These are phyloP conservation scores for Ischnura elegans DNA, from an alignment of 2,888 invertebrate genomes.

Conservation along the genomic window DNA sequence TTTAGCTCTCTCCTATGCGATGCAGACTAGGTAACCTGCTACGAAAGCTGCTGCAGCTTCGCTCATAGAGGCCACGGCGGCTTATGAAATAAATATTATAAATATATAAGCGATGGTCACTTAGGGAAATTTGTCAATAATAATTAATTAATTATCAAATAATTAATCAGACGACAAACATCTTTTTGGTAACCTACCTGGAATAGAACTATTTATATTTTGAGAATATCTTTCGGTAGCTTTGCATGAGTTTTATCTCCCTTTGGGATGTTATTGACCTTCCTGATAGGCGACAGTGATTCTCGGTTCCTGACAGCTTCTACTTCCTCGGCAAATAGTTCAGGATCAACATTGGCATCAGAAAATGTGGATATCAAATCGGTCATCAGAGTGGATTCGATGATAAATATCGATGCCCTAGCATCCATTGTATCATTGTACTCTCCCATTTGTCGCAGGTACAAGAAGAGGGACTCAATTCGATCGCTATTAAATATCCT, in stretches of 20 bases:
- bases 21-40: too few relatives aligned
- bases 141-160: too few relatives aligned
- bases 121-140: too few relatives aligned
- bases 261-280: neutral
- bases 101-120: too few relatives aligned
- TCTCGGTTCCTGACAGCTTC: neutral
- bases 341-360: neutral
- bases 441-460: neutral
- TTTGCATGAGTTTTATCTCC: neutral
- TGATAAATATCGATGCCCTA: neutral
- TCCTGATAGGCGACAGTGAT: neutral
- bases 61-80: too few relatives aligned
- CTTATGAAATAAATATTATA: too few relatives aligned
- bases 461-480: neutral
- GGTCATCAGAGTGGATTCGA: neutral
- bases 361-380: neutral
- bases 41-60: too few relatives aligned
- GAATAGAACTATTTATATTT: too few relatives aligned
- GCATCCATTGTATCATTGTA: neutral
- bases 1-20: too few relatives aligned
- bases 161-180: too few relatives aligned
- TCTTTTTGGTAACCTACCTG: too few relatives aligned
- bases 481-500: neutral
- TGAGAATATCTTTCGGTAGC: too few relatives aligned
- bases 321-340: neutral